Conservation (phyloP, 2,797 vertebrate genomes). For the Danio kyathit region DNA sequence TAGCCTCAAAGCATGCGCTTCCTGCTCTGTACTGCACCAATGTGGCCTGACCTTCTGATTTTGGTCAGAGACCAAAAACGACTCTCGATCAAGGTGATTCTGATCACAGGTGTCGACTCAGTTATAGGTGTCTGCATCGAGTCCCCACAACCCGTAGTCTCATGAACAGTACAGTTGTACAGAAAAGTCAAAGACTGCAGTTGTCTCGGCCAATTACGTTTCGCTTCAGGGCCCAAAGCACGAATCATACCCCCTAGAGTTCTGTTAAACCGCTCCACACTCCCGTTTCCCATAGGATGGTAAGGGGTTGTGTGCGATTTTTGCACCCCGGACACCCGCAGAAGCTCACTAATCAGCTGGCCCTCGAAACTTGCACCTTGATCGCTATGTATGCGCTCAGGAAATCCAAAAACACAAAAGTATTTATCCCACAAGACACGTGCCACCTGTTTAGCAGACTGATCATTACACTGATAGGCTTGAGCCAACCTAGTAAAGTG, state of each 20-base stretch:
- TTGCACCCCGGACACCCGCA: slow-evolving; percentile 1
- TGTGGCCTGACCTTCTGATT: too few relatives aligned
- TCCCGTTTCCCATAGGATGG: slow-evolving; percentile 9
- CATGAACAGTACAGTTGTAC: slow-evolving; percentile 31
- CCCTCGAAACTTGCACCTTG: slow-evolving; percentile 3
- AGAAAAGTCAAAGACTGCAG: slow-evolving; percentile 35
- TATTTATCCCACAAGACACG: not conserved
- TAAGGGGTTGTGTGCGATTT: not conserved
- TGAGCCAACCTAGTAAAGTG: not conserved
- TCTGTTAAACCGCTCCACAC: slow-evolving; percentile 18
- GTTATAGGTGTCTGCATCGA: too few relatives aligned
- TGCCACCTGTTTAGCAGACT: not conserved
- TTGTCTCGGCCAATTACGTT: slow-evolving; percentile 7
- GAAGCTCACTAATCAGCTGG: not conserved
- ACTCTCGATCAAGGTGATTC: too few relatives aligned
- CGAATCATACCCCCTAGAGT: slow-evolving; percentile 30
- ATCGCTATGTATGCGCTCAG: not conserved
- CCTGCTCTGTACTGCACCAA: too few relatives aligned
- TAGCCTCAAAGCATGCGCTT: too few relatives aligned
- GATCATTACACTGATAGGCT: not conserved
- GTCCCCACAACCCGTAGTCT: slow-evolving; percentile 19
- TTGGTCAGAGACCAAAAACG: too few relatives aligned
- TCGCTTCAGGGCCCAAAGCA: slow-evolving; percentile 2
- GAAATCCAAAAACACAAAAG: slow-evolving; percentile 22
- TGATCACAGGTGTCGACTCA: too few relatives aligned